These are phyloP conservation scores for Alosa sapidissima DNA, from an alignment of 2,797 vertebrate genomes.

Conservation along the genomic window DNA sequence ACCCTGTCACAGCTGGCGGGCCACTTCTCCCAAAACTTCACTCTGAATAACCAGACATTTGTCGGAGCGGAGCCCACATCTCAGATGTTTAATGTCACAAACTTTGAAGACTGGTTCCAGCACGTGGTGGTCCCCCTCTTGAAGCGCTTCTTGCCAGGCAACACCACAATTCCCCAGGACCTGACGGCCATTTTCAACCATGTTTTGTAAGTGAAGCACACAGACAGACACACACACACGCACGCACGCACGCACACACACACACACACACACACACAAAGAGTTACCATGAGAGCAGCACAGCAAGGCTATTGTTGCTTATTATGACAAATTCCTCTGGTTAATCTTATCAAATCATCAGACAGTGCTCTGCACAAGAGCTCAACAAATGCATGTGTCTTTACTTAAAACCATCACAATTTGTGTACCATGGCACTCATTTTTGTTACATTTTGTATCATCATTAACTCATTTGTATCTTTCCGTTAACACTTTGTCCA, in stretches of 20 bases:
- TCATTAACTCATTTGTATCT: too few species aligned
- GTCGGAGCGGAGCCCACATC: background rate
- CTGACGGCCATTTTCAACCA: background rate
- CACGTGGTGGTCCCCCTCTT: slow-evolving; percentile 23
- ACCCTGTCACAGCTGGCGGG: background rate
- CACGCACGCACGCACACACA: background rate
- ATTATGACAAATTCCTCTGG: background rate
- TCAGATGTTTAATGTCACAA: background rate
- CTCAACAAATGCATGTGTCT: background rate
- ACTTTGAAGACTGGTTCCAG: slow-evolving; percentile 22
- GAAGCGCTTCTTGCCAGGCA: background rate
- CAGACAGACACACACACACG: background rate
- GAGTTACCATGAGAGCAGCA: background rate
- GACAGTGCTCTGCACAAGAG: background rate
- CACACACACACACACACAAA: background rate
- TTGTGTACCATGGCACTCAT: background rate
- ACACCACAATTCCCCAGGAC: background rate
- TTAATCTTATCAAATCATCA: background rate
- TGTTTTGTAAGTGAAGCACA: slow-evolving; percentile 44
- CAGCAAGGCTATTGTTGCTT: background rate
- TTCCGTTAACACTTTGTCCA: background rate
- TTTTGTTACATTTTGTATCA: background rate
- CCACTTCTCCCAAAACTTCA: slow-evolving; percentile 19
- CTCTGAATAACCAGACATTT: background rate
- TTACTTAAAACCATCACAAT: background rate